These are phyloP conservation scores for Noctua janthe DNA, from an alignment of 2,888 invertebrate species.

Conservation along the genomic window DNA sequence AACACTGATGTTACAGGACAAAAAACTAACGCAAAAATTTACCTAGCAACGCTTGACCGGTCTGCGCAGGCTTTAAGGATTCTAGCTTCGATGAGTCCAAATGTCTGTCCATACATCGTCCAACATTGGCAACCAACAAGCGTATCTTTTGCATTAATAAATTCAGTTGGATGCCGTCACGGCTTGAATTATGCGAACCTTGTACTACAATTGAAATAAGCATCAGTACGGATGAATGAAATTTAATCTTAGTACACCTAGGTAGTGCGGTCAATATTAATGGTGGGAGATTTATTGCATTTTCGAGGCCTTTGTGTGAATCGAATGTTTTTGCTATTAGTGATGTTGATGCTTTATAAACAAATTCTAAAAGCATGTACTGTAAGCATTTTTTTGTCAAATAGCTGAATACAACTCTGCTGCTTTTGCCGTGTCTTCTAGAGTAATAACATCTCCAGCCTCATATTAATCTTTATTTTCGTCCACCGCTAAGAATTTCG, in stretches of 20 bases:
- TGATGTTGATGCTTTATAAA: constrained; percentile 14
- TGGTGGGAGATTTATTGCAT: constrained; percentile 47
- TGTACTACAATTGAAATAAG: constrained; percentile 77
- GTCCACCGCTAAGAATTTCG: not conserved
- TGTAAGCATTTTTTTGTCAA: constrained; percentile 16
- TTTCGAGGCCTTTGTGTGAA: constrained; percentile 27
- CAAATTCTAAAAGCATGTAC: constrained; percentile 14
- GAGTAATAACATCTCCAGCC: not conserved
- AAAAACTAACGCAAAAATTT: constrained; percentile 3
- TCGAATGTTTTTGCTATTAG: constrained; percentile 24
- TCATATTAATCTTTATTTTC: constrained; percentile 6
- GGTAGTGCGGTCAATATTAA: constrained; percentile 40
- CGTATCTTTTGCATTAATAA: constrained; percentile 67
- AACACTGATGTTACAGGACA: not conserved
- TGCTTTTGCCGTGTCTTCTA: not conserved
- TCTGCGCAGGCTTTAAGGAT: not conserved
- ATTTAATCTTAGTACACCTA: constrained; percentile 71
- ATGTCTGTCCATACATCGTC: constrained; percentile 24
- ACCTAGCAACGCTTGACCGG: constrained; percentile 9
- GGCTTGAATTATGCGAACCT: constrained; percentile 76
- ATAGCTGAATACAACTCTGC: not conserved
- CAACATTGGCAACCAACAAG: constrained; percentile 59
- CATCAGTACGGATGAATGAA: constrained; percentile 72
- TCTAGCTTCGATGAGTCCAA: constrained; percentile 22
- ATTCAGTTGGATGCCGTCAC: constrained; percentile 74